Evolutionary conservation across 2,113 vertebrate genomes (phyloP).

Genomic region (Vidua chalybeata): DNA sequence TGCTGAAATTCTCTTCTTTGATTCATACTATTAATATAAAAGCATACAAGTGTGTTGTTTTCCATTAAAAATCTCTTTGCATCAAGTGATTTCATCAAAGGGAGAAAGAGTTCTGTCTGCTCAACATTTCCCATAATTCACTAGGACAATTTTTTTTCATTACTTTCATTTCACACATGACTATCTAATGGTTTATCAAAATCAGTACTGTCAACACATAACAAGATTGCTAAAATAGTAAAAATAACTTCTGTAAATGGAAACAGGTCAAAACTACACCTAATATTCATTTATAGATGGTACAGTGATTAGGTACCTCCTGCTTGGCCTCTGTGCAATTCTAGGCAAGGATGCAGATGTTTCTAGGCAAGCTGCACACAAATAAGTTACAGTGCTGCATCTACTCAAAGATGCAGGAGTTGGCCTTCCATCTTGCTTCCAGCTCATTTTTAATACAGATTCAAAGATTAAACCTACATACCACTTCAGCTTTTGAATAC

Average conservation of each 20-base stretch:
- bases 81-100: background rate
- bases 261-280: conserved; percentile 1
- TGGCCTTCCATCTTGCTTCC: background rate
- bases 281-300: background rate
- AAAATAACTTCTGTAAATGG: background rate
- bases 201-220: background rate
- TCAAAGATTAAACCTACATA: background rate
- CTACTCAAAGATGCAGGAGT: background rate
- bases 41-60: background rate
- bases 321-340: background rate
- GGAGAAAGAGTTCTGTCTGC: background rate
- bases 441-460: background rate
- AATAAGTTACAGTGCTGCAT: background rate
- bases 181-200: background rate
- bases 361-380: background rate
- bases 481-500: background rate
- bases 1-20: conserved; percentile 95
- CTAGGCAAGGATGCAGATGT: background rate
- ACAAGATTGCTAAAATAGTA: background rate
- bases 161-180: background rate
- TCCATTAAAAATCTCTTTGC: background rate
- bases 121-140: background rate
- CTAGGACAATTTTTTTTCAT: background rate
- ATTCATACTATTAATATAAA: conserved; percentile 86
- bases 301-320: background rate